Evolutionary conservation across 2,888 invertebrate genomes (phyloP), one percentile per base, ranked within the genome.

Genomic region (Stenodera caucasica): DNA sequence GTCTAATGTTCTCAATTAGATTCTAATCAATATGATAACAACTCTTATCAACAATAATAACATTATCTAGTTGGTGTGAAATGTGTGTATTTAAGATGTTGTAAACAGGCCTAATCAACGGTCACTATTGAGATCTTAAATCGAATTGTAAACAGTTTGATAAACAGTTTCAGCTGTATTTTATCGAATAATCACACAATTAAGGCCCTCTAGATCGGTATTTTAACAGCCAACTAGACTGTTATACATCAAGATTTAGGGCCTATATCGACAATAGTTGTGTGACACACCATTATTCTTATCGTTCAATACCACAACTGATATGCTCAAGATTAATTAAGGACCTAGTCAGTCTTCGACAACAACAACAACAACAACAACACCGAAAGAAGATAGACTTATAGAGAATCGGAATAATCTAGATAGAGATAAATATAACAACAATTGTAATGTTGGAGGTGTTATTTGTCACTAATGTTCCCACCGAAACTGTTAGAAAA

Each of bases 81-180:
- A 60, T 57, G 55, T 45, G 26, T 9, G 57, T 33, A 56, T n/a
- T n/a, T n/a, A n/a, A n/a, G 18, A 15, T 7, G 7, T 6, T 40
- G 55, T 55, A 58, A 58, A 62, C 61, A 62, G 55, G n/a, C 33
- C 53, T n/a, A n/a, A 57, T 40, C 40, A 32, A 49, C 49, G 14
- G 23, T 49, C 15, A 40, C 18, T 15, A 18, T 9, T 7, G 26
- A 55, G 55, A 18, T 49, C 49, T 51, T 67, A 69, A 66, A 69
- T 66, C 66, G 66, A 63, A 66, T 67, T 69, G 69, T 67, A 69
- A 69, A 69, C 69, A 69, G 67, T 69, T 69, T 69, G 69, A 69
- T 69, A 65, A 66, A 69, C 66, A 65, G 65, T 61, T 49, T 54
- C 63, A 62, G n/a, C n/a, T n/a, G n/a, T n/a, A n/a, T n/a, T n/a